These are phyloP conservation scores for Marisa cornuarietis DNA, from an alignment of 1,140 invertebrate genomes.

Conservation along the genomic window DNA sequence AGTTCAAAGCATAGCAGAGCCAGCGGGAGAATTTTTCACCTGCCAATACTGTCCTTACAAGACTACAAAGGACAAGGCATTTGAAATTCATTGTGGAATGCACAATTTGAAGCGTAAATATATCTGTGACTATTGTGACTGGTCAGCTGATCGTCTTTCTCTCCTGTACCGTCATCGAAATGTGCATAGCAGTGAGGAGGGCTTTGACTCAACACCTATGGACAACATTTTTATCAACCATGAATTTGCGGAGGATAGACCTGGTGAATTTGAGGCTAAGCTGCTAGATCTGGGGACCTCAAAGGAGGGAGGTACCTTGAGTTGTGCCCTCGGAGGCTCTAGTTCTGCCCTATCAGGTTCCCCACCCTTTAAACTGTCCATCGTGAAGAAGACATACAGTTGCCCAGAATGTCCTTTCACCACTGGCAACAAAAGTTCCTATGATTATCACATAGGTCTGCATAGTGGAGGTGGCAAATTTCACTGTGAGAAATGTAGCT, in stretches of 20 bases:
- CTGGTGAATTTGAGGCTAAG: constrained; percentile 36
- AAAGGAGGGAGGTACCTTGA: not conserved
- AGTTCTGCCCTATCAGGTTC: constrained; percentile 2
- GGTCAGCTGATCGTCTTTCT: constrained; percentile 56
- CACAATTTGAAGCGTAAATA: constrained; percentile 54
- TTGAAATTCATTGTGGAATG: constrained; percentile 51
- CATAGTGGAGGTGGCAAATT: constrained; percentile 52
- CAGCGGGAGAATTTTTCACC: constrained; percentile 22
- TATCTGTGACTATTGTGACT: constrained; percentile 61
- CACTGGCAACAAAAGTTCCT: constrained; percentile 52
- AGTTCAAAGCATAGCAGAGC: constrained; percentile 9
- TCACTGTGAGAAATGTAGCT: constrained; percentile 55
- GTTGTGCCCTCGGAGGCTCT: not conserved
- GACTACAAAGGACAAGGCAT: constrained; percentile 48
- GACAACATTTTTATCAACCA: constrained; percentile 55
- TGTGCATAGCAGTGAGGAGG: constrained; percentile 48
- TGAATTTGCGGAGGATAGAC: constrained; percentile 46
- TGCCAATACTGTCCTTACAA: constrained; percentile 57
- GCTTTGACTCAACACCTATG: constrained; percentile 43
- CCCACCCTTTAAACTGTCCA: constrained; percentile 32
- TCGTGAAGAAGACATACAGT: constrained; percentile 37
- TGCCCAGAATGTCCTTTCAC: constrained; percentile 59
- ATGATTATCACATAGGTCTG: constrained; percentile 53
- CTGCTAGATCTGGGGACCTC: constrained; percentile 19
- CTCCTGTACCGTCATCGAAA: constrained; percentile 56